Conservation (phyloP, 1,140 invertebrate genomes). For the Brachystomella parvula region DNA sequence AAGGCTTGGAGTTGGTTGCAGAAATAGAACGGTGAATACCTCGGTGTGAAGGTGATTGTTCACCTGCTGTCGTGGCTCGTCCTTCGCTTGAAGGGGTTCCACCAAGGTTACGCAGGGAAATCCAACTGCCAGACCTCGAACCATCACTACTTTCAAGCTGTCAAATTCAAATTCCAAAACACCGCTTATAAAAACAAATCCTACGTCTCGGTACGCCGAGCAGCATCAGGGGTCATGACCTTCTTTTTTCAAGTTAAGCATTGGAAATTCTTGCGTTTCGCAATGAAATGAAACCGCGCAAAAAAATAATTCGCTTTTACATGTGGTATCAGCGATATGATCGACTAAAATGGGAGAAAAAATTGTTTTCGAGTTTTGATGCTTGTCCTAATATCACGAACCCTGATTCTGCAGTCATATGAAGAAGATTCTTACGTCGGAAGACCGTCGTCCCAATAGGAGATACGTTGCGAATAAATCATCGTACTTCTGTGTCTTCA, state of each 20-base stretch:
- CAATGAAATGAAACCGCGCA: too few relatives aligned
- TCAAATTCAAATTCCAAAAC: slow-evolving; percentile 21
- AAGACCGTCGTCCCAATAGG: slow-evolving; percentile 79
- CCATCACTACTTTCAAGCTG: slow-evolving; percentile 59
- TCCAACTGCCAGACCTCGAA: slow-evolving; percentile 84
- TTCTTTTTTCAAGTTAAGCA: too few relatives aligned
- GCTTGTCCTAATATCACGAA: slow-evolving; percentile 10
- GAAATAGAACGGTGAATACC: slow-evolving; percentile 81
- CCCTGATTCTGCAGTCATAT: slow-evolving; percentile 47
- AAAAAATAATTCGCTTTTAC: too few relatives aligned
- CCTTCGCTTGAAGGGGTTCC: slow-evolving; percentile 48
- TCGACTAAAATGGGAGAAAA: too few relatives aligned
- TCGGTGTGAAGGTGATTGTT: slow-evolving; percentile 59
- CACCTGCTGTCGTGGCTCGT: slow-evolving; percentile 51
- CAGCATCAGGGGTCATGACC: too few relatives aligned
- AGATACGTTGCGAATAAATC: slow-evolving; percentile 98
- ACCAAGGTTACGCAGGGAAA: slow-evolving; percentile 81
- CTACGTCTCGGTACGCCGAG: too few relatives aligned
- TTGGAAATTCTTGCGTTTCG: too few relatives aligned
- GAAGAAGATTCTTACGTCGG: slow-evolving; percentile 88
- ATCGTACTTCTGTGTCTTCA: slow-evolving; percentile 95
- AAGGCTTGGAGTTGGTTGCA: slow-evolving; percentile 71
- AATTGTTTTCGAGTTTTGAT: slow-evolving; percentile 12
- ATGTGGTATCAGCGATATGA: too few relatives aligned
- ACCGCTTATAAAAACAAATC: too few relatives aligned